Base-by-base conservation (phyloP, 2,888 invertebrate species). In the Drosophila pseudotalamancana region DNA sequence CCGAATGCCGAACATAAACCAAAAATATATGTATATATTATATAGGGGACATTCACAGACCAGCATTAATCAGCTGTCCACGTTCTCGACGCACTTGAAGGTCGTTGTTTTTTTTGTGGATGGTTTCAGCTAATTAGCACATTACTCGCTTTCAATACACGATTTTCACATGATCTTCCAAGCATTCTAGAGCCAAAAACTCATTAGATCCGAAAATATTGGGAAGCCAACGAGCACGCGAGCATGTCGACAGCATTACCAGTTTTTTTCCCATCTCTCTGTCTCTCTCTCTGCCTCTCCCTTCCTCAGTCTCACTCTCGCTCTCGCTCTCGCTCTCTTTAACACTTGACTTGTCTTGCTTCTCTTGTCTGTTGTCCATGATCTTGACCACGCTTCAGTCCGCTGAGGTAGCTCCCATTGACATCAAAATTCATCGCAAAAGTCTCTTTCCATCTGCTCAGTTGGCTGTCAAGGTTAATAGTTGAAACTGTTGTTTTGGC, bases 391-490 rank as follows among this genome's bases (percentile, higher is more conserved):
- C 67, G 29, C 55, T 56, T 27, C 57, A 35, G 46, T 43, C 31
- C 18, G 25, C 55, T 19, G 43, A 39, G 32, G 21, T 35, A 40
- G 48, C 45, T 87, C 83, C 70, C 87, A 87, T 87, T 83, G 87
- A 78, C 83, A 83, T 83, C 66, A 76, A 78, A 85, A 70, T 32
- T 27, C 23, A 59, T 61, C 51, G 43, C 49, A 46, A 32, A 21
- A 48, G 45, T 25, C 39, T 56, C 59, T 49, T 56, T 55, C 18
- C 43, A 48, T 54, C 53, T 21, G 65, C 37, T 46, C 50, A 49
- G 60, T 57, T 48, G 46, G 14, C 61, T 50, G 64, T 72, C 87
- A 83, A 83, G 87, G 83, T 87, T 87, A 87, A 87, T 63, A 77
- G 79, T 87, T 87, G 79, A 78, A 85, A 77, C 85, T 79, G 87